Base-by-base conservation (phyloP, 2,888 invertebrate genomes). In the Phymatocera aterrima region DNA sequence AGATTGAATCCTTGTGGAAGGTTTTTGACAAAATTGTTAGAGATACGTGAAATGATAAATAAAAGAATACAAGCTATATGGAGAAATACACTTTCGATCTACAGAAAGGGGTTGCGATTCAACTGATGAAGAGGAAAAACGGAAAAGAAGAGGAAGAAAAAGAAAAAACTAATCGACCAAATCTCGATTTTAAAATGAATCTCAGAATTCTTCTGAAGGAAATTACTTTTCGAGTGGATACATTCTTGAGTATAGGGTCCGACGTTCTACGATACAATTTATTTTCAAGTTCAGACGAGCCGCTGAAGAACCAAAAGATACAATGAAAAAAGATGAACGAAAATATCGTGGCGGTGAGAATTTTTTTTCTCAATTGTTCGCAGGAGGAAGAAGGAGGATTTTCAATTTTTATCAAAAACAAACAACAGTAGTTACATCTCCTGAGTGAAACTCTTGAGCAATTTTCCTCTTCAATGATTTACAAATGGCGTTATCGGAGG, bases 391-490 rank as follows among this genome's bases (percentile, higher is more conserved):
- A n/a, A n/a, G n/a, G n/a, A n/a, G 15, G 57, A 28, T 57, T 57
- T 15, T 28, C 12, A 57, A 57, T 57, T 57, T 57, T 24, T 18
- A 21, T 12, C 4, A 28, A 28, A 57, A 28, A 57, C 21, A 21
- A 24, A 4, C 40, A 57, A 57, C 21, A 57, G n/a, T n/a, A n/a
- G n/a, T n/a, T 5, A 15, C 3, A 3, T 24, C 4, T n/a, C 57
- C 5, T 48, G 48, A 48, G 3, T 15, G 10, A 28, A 24, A 24
- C 21, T 24, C 57, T 15, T 1, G 57, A 28, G 24, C 37, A 64
- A 64, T 64, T 64, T 37, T 18, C 37, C 37, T 64, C 37, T 34
- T 21, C 34, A 64, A 64, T 64, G 34, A 64, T 64, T 64, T 37
- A 64, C 10, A 8, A 18, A 64, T 12, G 37, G n/a, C 12, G 18